Base-by-base conservation (phyloP, 1,140 invertebrate genomes). In the Drosophila nannoptera region DNA sequence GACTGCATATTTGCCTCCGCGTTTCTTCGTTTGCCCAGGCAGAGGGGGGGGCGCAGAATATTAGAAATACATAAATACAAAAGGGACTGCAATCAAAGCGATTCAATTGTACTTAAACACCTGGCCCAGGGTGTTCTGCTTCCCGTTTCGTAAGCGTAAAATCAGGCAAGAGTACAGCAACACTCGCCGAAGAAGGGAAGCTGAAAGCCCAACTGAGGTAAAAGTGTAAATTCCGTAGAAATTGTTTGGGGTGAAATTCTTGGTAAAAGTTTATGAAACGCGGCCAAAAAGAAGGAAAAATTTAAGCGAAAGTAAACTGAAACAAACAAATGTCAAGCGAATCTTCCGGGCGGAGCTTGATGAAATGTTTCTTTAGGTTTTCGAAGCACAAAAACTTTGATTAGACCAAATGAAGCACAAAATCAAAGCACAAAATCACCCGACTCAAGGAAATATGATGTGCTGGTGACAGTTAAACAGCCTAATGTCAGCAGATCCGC, bases 341-440 rank as follows among this genome's bases (percentile, higher is more conserved):
- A 81, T 69, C 81, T 43, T 31, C 35, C 60, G 68, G 83, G 73
- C 56, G 56, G 52, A 35, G 60, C 60, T 69, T 53, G 11, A 53
- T 36, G 38, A 49, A 14, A 48, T 46, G 40, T 69, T 62, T 69
- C 50, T 38, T 50, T 53, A 32, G 50, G 62, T 52, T 58, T n/a
- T 68, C 62, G 61, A 1, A n/a, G 22, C 38, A 48, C 14, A 32
- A 71, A 78, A 83, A 83, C 71, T 76, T 83, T 83, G 80, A 84
- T 84, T 84, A 84, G 69, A 73, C 73, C 76, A 83, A 83, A 83
- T 84, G 80, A 80, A 83, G 80, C 80, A 83, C 80, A 66, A 83
- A 83, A 83, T 83, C 80, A 83, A 83, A 83, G 80, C 65, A 56
- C 48, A 56, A 40, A 32, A 7, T 60, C 35, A 46, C 35, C 74